phyloP scores from a whole-genome alignment of 2,113 vertebrate genomes.

The Cyprinodon brontotheroides region DNA sequence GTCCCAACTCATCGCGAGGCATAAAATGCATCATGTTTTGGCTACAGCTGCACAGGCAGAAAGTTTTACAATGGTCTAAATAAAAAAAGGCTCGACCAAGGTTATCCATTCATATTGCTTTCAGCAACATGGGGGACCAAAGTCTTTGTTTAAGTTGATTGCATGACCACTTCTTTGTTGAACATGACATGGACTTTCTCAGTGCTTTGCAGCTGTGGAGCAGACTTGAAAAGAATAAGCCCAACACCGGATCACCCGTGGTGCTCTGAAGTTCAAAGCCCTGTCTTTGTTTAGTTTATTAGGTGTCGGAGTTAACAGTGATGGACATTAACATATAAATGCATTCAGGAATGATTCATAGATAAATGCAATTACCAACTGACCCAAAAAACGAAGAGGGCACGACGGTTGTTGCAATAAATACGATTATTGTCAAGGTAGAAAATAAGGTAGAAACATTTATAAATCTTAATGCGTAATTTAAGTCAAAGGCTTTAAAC shows the following conservation, averaged over 20 bases:
- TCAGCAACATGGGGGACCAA: conserved; percentile 55
- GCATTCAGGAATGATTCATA: conserved; percentile 64
- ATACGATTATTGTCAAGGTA: conserved; percentile 9
- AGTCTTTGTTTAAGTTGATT: conserved; percentile 73
- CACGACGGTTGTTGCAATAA: conserved; percentile 12
- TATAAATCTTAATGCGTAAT: not conserved
- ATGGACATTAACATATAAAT: conserved; percentile 77
- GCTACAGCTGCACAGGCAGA: conserved; percentile 69
- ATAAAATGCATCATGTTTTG: conserved; percentile 49
- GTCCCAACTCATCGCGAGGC: conserved; percentile 11
- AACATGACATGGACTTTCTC: conserved; percentile 59
- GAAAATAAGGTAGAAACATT: not conserved
- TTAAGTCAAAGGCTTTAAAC: not conserved
- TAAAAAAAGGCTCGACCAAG: conserved; percentile 69
- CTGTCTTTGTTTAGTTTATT: conserved; percentile 49
- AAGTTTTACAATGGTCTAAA: conserved; percentile 56
- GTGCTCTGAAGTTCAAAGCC: conserved; percentile 58
- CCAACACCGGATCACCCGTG: conserved; percentile 44
- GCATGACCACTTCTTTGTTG: conserved; percentile 67
- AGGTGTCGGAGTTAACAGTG: conserved; percentile 39
- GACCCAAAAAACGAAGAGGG: conserved; percentile 51
- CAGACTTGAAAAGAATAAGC: conserved; percentile 57
- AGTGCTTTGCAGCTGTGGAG: conserved; percentile 44
- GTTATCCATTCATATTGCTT: conserved; percentile 68
- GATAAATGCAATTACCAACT: conserved; percentile 46